Percentiles rank a stretch among this genome's conserved stretches.
Conservation (phyloP, 2,797 vertebrate genomes). For the Brotula barbata region DNA sequence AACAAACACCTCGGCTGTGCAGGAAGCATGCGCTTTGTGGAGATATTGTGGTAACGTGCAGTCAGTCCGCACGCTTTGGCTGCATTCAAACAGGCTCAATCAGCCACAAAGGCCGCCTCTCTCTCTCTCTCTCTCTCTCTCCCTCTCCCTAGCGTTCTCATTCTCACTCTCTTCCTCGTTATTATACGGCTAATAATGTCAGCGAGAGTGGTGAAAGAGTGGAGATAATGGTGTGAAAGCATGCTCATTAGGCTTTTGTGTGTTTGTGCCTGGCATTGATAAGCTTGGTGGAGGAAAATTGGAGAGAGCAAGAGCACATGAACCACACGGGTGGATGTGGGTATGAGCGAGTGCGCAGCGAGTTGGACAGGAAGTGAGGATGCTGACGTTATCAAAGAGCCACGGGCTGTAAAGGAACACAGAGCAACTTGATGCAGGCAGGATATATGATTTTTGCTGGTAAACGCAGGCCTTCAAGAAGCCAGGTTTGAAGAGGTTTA, state of each 20-base stretch:
- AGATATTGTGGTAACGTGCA: conserved; percentile 1
- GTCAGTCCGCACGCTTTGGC: background rate
- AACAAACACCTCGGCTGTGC: background rate
- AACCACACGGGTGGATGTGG: background rate
- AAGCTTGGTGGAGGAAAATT: background rate
- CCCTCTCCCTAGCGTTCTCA: background rate
- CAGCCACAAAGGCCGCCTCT: background rate
- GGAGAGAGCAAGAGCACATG: background rate
- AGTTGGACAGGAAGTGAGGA: background rate
- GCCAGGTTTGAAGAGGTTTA: conserved; percentile 55
- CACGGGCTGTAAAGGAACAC: conserved; percentile 3
- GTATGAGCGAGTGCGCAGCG: background rate
- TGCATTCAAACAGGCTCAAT: conserved; percentile 12
- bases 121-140: background rate
- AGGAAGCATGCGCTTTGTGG: conserved; percentile 13
- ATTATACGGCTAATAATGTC: conserved; percentile 17
- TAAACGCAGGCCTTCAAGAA: conserved; percentile 52
- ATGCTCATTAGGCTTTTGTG: conserved; percentile 6
- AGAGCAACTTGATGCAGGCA: conserved; percentile 29
- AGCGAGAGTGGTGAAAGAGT: conserved; percentile 13
- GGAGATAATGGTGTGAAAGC: conserved; percentile 17
- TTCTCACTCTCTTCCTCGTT: conserved; percentile 2
- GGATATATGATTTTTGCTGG: conserved; percentile 25
- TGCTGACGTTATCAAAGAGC: conserved; percentile 2
- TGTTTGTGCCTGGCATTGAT: conserved; percentile 4